phyloP scores from a whole-genome alignment of 2,888 invertebrate species.

The Aelia acuminata region DNA sequence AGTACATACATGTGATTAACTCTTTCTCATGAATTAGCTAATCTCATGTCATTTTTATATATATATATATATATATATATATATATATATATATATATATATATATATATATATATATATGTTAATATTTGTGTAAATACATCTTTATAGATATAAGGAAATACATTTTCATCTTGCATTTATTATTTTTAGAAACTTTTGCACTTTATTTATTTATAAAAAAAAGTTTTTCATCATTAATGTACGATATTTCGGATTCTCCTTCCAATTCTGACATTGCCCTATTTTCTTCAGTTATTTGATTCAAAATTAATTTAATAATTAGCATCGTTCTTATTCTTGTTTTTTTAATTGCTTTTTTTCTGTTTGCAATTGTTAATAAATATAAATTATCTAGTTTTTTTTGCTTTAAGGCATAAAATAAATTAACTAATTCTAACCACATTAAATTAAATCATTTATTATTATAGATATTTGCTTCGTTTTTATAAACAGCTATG shows the following conservation, averaged over 20 bases:
- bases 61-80: background rate
- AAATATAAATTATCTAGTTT: background rate
- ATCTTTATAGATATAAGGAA: background rate
- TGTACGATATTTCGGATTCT: background rate
- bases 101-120: background rate
- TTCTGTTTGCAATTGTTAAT: background rate
- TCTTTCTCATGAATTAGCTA: background rate
- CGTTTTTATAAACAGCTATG: background rate
- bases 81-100: constrained; percentile 12
- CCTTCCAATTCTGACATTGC: background rate
- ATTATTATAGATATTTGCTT: background rate
- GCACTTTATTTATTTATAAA: background rate
- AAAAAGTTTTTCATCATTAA: background rate
- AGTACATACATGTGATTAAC: background rate
- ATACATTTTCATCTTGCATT: background rate
- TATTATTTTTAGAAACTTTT: constrained; percentile 6
- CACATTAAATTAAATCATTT: background rate
- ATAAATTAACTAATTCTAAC: too few relatives aligned
- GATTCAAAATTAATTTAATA: background rate
- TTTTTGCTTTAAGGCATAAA: too few relatives aligned
- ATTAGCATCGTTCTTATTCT: background rate
- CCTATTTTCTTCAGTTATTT: background rate
- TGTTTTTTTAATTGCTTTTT: background rate
- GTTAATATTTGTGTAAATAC: constrained; percentile 18
- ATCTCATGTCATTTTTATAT: background rate